Evolutionary conservation across 2,888 invertebrate genomes (phyloP).

Genomic region (Omphaloscelis lunosa): DNA sequence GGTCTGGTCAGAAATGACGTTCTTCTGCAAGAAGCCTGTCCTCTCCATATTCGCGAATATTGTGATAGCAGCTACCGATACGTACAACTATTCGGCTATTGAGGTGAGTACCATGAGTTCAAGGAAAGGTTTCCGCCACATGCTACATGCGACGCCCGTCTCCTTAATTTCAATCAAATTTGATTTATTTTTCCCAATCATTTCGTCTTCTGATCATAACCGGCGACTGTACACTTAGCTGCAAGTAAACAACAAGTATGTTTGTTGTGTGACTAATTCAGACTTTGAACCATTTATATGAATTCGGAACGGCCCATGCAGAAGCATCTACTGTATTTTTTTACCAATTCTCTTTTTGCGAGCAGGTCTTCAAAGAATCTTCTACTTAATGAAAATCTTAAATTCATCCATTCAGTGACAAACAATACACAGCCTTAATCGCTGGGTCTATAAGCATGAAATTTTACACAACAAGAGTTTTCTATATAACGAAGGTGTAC

Average conservation of each 20-base stretch:
- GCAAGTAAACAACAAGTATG: background rate
- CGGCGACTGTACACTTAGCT: background rate
- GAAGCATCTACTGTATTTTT: background rate
- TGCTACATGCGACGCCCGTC: background rate
- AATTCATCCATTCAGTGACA: background rate
- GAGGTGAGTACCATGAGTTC: slow-evolving; percentile 92
- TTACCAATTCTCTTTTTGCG: background rate
- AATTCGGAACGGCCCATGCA: background rate
- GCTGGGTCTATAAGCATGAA: no score
- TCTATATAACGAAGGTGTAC: background rate
- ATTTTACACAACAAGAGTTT: background rate
- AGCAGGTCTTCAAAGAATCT: background rate
- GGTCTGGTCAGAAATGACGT: slow-evolving; percentile 99
- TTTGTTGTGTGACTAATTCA: background rate
- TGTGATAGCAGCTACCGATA: slow-evolving; percentile 94
- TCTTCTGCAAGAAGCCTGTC: slow-evolving; percentile 97
- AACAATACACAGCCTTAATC: background rate
- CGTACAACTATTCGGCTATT: slow-evolving; percentile 98
- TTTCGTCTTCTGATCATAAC: background rate
- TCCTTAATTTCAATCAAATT: background rate
- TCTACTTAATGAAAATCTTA: background rate
- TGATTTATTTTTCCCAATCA: slow-evolving; percentile 20
- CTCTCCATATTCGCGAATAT: slow-evolving; percentile 99
- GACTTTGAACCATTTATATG: background rate
- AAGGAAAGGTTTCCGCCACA: background rate